Conservation (phyloP, 1,140 invertebrate genomes). For the Cheumatopsyche charites region DNA sequence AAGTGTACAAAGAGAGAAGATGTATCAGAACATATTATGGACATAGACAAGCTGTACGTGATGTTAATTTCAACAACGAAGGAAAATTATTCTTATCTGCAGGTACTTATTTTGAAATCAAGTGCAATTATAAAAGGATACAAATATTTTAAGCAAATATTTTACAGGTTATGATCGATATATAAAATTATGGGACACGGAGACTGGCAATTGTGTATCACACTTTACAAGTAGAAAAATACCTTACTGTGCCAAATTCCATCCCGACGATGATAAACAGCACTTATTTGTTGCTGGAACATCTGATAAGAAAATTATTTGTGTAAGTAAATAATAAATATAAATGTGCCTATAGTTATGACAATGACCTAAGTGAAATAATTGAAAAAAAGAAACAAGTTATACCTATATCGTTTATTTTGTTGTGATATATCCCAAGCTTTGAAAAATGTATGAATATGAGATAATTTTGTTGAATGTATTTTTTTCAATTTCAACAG, state of each 20-base stretch:
- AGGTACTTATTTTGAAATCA: conserved; percentile 58
- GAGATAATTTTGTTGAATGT: no score
- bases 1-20: conserved; percentile 94
- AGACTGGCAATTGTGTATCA: conserved; percentile 91
- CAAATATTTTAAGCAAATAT: conserved; percentile 22
- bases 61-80: conserved; percentile 94
- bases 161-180: conserved; percentile 80
- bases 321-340: conserved; percentile 73
- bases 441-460: no score
- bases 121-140: conserved; percentile 13
- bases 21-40: conserved; percentile 97
- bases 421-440: no score
- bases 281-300: conserved; percentile 98
- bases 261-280: conserved; percentile 97
- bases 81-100: conserved; percentile 94
- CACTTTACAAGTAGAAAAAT: conserved; percentile 94
- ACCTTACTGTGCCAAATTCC: conserved; percentile 97
- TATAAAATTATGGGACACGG: conserved; percentile 99
- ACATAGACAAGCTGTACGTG: conserved; percentile 95
- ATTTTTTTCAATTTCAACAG: no score
- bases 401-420: no score
- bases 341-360: neutral
- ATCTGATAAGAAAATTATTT: conserved; percentile 99
- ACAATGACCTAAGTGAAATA: no score
- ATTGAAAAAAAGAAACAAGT: no score